A percentile compares a stretch with the other conserved stretches of the same genome.
Conservation (phyloP, 2,888 invertebrate species). For the Petrolisthes cinctipes region DNA sequence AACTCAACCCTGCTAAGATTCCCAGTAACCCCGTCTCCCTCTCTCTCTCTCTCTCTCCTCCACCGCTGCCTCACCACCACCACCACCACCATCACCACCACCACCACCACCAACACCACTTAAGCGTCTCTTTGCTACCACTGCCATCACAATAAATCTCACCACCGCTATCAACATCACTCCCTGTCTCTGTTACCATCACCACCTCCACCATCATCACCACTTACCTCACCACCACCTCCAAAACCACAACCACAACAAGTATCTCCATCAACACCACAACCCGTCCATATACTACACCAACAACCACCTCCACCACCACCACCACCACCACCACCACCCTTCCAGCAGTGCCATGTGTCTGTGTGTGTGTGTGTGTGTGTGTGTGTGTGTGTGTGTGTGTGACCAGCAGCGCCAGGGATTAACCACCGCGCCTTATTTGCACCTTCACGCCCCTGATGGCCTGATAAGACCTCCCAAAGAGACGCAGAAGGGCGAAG, state of each 20-base stretch:
- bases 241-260: neutral
- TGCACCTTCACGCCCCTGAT: conserved; percentile 51
- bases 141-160: neutral
- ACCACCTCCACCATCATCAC: neutral
- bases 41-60: conserved; percentile 1
- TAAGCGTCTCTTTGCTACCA: neutral
- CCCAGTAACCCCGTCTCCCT: neutral
- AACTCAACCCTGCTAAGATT: neutral
- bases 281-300: neutral
- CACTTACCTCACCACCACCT: neutral
- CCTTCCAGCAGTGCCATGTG: neutral
- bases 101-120: neutral
- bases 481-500: conserved; percentile 45
- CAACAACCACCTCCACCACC: neutral
- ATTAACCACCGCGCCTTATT: conserved; percentile 55
- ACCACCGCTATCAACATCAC: neutral
- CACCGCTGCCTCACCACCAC: neutral
- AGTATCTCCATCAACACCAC: neutral
- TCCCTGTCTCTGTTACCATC: neutral
- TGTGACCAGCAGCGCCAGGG: conserved; percentile 40
- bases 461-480: conserved; percentile 49
- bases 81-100: neutral
- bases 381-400: conserved; percentile 22
- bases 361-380: neutral
- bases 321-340: conserved; percentile 18